A percentile compares a stretch with the other conserved stretches of the same genome.
Conservation (phyloP, 2,888 invertebrate species). For the Limnephilus rhombicus region DNA sequence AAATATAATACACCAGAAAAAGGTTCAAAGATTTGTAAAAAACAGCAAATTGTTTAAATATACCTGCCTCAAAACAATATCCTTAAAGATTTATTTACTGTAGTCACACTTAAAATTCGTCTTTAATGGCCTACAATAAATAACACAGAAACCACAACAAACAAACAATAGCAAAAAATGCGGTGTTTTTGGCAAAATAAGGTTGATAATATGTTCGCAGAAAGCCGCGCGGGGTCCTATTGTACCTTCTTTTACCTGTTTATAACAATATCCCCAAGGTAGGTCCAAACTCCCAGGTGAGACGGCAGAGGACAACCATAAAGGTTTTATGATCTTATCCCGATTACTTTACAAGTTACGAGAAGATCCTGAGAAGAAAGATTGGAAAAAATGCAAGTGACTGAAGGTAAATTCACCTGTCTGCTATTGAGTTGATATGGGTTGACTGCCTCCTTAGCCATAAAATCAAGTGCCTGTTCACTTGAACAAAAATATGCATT, state of each 20-base stretch:
- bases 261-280: constrained; percentile 47
- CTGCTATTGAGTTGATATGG: neutral
- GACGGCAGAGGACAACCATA: constrained; percentile 34
- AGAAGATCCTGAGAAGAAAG: neutral
- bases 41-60: neutral
- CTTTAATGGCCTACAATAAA: neutral
- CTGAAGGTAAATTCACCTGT: constrained; percentile 22
- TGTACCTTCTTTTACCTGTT: constrained; percentile 28
- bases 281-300: neutral
- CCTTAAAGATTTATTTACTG: neutral
- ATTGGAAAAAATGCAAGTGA: constrained; percentile 34
- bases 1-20: no score
- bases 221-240: neutral
- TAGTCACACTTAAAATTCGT: neutral
- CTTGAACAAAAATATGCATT: constrained; percentile 1
- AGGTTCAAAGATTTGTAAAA: neutral
- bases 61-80: neutral
- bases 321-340: constrained; percentile 33
- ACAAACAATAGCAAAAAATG: neutral
- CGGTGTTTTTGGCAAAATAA: neutral
- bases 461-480: constrained; percentile 24
- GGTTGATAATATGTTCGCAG: neutral
- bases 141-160: neutral
- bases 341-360: constrained; percentile 23
- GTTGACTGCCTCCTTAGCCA: neutral